Base-by-base conservation (phyloP, 2,888 invertebrate genomes). In the Bursaphelenchus okinawaensis region DNA sequence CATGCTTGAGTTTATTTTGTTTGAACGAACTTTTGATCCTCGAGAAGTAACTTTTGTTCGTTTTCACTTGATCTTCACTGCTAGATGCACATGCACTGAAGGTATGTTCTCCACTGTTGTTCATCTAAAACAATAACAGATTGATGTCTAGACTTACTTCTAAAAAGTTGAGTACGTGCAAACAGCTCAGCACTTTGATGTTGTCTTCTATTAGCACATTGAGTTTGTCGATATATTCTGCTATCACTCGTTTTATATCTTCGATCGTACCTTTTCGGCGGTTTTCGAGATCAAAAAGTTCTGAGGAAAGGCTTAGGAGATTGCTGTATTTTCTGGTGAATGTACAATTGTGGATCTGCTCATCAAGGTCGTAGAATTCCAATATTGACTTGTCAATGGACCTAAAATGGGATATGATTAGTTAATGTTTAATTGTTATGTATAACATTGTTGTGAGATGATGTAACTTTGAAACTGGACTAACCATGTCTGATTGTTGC, bases 101-200 rank as follows among this genome's bases (percentile, higher is more conserved):
- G 16, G 31, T 50, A n/a, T 29, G 52, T 52, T 59, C 20, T 22
- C 60, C 60, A 19, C 40, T 29, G 24, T 59, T 59, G 52, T 59
- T 59, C 24, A 57, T 20, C 56, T 56, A 24, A 56, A 56, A 56
- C 26, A 19, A 26, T 24, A 56, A 4, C 12, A 4, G n/a, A 40
- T 56, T 3, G 26, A 23, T 12, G 19, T 19, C 26, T 23, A 19
- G 4, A 20, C 22, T n/a, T 56, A 56, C 60, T 26, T 59, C 60
- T 1, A 59, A 4, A 50, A 59, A 59, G 19, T 59, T 19, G 19
- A 59, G 52, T 3, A 29, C 52, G 51, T 59, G 12, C 40, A 51
- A 24, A 50, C 60, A 59, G 19, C 60, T 51, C 12, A 12, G n/a
- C 4, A 59, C 8, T 9, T 27, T 19, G 51, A 59, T 28, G 22